Percentiles rank a stretch among this genome's conserved stretches.
Evolutionary conservation across 1,140 invertebrate species (phyloP).

Genomic region (Hestina assimilis): DNA sequence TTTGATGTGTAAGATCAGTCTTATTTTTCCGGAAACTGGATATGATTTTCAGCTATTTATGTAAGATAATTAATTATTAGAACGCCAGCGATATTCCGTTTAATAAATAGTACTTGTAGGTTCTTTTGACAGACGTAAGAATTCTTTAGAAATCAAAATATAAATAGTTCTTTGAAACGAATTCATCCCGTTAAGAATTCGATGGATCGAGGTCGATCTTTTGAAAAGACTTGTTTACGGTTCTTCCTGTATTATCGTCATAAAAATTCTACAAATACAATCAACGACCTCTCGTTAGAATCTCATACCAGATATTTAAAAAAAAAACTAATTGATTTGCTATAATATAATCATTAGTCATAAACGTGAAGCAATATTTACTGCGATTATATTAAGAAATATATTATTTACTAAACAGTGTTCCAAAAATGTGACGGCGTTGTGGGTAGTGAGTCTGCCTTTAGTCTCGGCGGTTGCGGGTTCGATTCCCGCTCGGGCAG

Average conservation of each 20-base stretch:
- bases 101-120: not conserved
- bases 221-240: constrained; percentile 35
- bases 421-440: too few relatives aligned
- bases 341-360: constrained; percentile 35
- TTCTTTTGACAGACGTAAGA: constrained; percentile 1
- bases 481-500: too few relatives aligned
- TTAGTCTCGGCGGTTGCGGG: too few relatives aligned
- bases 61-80: too few relatives aligned
- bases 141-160: constrained; percentile 14
- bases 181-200: constrained; percentile 35
- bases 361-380: too few relatives aligned
- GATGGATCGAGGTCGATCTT: constrained; percentile 34
- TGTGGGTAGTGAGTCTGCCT: too few relatives aligned
- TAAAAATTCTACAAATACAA: constrained; percentile 42
- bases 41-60: too few relatives aligned
- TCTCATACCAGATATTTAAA: constrained; percentile 31
- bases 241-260: constrained; percentile 41
- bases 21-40: too few relatives aligned
- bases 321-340: constrained; percentile 45
- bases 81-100: not conserved
- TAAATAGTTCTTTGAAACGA: constrained; percentile 22
- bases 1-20: not conserved
- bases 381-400: too few relatives aligned
- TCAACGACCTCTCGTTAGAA: constrained; percentile 44
- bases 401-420: too few relatives aligned